Evolutionary conservation across 2,797 vertebrate species (phyloP).

Genomic region (Halcyon badia): DNA sequence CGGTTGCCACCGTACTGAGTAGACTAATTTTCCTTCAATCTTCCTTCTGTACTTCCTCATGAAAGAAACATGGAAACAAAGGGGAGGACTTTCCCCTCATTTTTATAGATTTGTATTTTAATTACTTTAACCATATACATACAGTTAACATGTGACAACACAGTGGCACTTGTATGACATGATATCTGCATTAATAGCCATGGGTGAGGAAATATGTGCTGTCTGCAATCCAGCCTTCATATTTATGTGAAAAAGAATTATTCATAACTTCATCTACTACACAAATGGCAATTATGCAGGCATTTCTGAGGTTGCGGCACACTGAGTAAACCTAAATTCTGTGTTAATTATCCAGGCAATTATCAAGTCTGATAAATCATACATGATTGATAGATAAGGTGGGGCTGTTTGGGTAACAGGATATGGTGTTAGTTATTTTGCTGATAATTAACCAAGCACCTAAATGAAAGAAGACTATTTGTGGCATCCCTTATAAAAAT

Average conservation of each 20-base stretch:
- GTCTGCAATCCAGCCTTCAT: slow-evolving; percentile 43
- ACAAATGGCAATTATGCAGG: slow-evolving; percentile 74
- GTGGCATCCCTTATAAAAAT: slow-evolving; percentile 67
- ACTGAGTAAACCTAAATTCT: slow-evolving; percentile 65
- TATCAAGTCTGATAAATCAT: slow-evolving; percentile 79
- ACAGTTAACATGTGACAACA: slow-evolving; percentile 20
- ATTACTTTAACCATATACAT: background rate
- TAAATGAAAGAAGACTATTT: slow-evolving; percentile 54
- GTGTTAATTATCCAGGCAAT: slow-evolving; percentile 78
- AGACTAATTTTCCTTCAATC: slow-evolving; percentile 48
- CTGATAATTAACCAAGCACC: slow-evolving; percentile 67
- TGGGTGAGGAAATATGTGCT: slow-evolving; percentile 62
- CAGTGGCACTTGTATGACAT: slow-evolving; percentile 22
- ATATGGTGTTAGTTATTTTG: slow-evolving; percentile 72
- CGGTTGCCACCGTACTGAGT: background rate
- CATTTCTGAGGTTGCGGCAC: slow-evolving; percentile 66
- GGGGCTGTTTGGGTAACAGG: slow-evolving; percentile 72
- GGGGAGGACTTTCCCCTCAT: background rate
- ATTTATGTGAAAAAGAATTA: slow-evolving; percentile 73
- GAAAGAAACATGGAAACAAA: slow-evolving; percentile 13
- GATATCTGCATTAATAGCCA: slow-evolving; percentile 51
- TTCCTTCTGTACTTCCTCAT: slow-evolving; percentile 11
- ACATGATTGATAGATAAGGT: slow-evolving; percentile 77
- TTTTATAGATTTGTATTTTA: slow-evolving; percentile 1
- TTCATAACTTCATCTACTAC: slow-evolving; percentile 72